Evolutionary conservation across 2,797 vertebrate genomes (phyloP), one percentile per base, ranked within the genome.

Genomic region (Semotilus atromaculatus): DNA sequence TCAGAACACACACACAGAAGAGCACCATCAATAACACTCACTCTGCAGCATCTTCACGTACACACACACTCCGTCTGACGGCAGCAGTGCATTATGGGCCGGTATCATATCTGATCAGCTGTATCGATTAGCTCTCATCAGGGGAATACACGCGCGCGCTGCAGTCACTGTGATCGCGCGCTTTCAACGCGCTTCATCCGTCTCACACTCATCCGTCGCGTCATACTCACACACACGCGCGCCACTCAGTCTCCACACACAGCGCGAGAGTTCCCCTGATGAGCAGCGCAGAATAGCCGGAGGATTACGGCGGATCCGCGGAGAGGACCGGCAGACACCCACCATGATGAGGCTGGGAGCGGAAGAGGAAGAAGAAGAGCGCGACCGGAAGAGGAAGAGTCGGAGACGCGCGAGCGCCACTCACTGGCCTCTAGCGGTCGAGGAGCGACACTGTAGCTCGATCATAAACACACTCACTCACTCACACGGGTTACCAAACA

Each of bases 321-420:
- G 45, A 19, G 45, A 2, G 16, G 0, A 4, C 1, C 14, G 9
- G 5, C 7, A 11, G 0, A 0, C 0, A 96, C 97, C 93, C 96
- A 98, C 97, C 97, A 99, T 98, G 92, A 92, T 93, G 93, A 95
- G 89, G 91, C 91, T 89, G 90, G 91, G 89, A 90, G 91, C 89
- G 88, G 89, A 96, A 96, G 93, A 95, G 96, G 92, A 92, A 94
- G 80, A 86, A 87, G 76, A 83, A 72, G 93, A 74, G 85, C 91
- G 91, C 88, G 92, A 90, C 87, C 82, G 90, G 83, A 40, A 91
- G 34, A 1, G 7, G 13, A 16, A 31, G 55, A 23, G 55, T 4
- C 16, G 70, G 1, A 36, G 36, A 18, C 9, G 38, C 36, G 38
- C 13, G 13, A 76, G 40, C 7, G 62, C 43, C 51, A 18, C 74